Evolutionary conservation across 2,113 vertebrate genomes (phyloP).

Genomic region (Motacilla alba): DNA sequence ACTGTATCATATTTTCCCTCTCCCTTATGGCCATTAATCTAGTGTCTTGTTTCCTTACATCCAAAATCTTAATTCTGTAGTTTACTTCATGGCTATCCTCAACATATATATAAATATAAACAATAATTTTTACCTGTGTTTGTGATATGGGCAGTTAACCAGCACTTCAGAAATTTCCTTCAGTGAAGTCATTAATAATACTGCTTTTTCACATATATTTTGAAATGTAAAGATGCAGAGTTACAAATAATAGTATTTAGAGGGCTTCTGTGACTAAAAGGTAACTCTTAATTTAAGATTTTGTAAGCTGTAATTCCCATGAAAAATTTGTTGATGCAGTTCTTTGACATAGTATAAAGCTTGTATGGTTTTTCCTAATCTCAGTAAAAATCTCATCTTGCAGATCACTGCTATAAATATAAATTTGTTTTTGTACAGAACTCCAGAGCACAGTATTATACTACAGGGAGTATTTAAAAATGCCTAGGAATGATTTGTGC

Average conservation of each 20-base stretch:
- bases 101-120: not conserved
- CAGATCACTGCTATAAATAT: not conserved
- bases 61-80: not conserved
- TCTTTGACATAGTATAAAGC: not conserved
- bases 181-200: not conserved
- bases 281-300: conserved; percentile 17
- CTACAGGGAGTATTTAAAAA: not conserved
- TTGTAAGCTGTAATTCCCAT: not conserved
- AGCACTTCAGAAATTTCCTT: not conserved
- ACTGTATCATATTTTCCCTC: not conserved
- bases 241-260: not conserved
- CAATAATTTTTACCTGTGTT: not conserved
- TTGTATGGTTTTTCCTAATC: not conserved
- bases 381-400: conserved; percentile 33
- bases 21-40: not conserved
- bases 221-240: not conserved
- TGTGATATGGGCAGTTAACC: not conserved
- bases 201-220: not conserved
- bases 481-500: not conserved
- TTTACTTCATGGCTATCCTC: not conserved
- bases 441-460: not conserved
- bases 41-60: not conserved
- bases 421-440: not conserved
- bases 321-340: not conserved
- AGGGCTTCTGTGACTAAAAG: not conserved